These are phyloP conservation scores for Drosophila putrida DNA, from an alignment of 2,888 invertebrate genomes.

Conservation along the genomic window DNA sequence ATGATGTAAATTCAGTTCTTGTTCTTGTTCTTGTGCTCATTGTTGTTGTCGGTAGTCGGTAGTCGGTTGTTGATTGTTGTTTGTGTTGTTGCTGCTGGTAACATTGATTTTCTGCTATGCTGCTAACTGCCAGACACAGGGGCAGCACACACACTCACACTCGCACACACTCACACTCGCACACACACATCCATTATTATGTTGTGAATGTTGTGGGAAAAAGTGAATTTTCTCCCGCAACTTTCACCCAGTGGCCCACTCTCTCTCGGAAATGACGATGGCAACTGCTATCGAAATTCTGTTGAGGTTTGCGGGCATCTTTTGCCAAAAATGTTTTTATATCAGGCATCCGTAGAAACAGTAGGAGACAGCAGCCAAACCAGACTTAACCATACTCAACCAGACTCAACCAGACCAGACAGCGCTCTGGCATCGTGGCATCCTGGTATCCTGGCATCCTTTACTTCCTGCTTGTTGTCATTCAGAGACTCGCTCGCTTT, in stretches of 20 bases:
- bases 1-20: conserved; percentile 49
- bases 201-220: conserved; percentile 56
- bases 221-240: conserved; percentile 46
- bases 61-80: conserved; percentile 24
- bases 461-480: conserved; percentile 72
- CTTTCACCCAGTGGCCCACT: conserved; percentile 3
- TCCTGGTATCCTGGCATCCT: conserved; percentile 63
- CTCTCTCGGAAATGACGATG: background rate
- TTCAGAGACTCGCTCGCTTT: conserved; percentile 45
- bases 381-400: background rate
- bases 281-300: conserved; percentile 61
- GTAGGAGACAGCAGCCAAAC: conserved; percentile 17
- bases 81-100: conserved; percentile 50
- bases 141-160: conserved; percentile 4
- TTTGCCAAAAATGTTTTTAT: conserved; percentile 69
- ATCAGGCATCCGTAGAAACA: conserved; percentile 21
- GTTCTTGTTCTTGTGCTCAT: conserved; percentile 6
- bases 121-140: conserved; percentile 70
- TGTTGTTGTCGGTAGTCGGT: conserved; percentile 3
- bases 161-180: conserved; percentile 11
- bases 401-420: conserved; percentile 19
- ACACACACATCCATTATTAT: conserved; percentile 57
- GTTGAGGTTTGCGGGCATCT: conserved; percentile 80
- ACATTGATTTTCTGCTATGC: conserved; percentile 74
- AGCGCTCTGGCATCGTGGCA: conserved; percentile 23